Percentiles rank a stretch among this genome's conserved stretches.
phyloP scores from a whole-genome alignment of 2,888 invertebrate genomes.

The Clistopyga incitator region DNA sequence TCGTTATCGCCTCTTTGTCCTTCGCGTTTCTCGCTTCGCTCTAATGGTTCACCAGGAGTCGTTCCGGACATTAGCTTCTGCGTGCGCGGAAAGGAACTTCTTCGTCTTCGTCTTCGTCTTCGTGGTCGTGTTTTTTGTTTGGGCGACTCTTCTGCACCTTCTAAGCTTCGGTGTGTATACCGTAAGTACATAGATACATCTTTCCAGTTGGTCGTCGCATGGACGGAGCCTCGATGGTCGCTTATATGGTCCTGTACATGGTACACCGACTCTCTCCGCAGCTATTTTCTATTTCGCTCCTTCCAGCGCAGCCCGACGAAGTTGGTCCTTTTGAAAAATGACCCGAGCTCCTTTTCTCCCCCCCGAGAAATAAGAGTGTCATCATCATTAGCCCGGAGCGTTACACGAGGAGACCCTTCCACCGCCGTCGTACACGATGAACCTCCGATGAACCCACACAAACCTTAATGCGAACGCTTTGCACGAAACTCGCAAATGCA shows the following conservation, averaged over 20 bases:
- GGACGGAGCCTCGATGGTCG: constrained; percentile 25
- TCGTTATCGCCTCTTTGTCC: constrained; percentile 64
- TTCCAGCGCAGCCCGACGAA: constrained; percentile 69
- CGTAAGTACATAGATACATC: constrained; percentile 29
- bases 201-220: constrained; percentile 15
- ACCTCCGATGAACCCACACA: neutral
- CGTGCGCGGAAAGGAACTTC: constrained; percentile 72
- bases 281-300: constrained; percentile 32
- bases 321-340: constrained; percentile 82
- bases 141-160: constrained; percentile 35
- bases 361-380: constrained; percentile 83
- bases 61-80: constrained; percentile 83
- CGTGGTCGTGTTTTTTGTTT: constrained; percentile 25
- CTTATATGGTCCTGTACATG: constrained; percentile 42
- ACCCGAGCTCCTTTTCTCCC: constrained; percentile 77
- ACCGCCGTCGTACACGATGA: neutral
- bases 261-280: constrained; percentile 16
- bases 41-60: constrained; percentile 81
- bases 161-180: constrained; percentile 35
- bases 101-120: neutral
- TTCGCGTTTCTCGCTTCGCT: constrained; percentile 68
- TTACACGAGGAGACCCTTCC: constrained; percentile 73
- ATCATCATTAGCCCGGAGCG: constrained; percentile 84
- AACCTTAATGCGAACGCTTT: neutral
- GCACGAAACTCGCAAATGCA: constrained; percentile 22